Evolutionary conservation across 2,113 vertebrate species (phyloP).

Genomic region (Entosphenus tridentatus): DNA sequence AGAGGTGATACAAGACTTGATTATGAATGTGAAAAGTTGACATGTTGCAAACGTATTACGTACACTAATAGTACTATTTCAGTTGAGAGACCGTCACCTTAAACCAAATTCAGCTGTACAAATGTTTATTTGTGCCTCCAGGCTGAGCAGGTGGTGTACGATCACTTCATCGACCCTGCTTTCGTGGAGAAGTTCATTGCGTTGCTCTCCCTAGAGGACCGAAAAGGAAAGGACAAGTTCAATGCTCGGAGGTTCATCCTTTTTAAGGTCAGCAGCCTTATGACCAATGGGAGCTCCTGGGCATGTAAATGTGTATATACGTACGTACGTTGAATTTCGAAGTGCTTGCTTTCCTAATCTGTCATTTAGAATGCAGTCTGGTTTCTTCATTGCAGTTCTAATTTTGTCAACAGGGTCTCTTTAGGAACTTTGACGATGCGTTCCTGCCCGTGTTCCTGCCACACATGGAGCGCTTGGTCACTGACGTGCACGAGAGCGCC

Average conservation of each 20-base stretch:
- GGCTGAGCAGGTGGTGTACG: slow-evolving; percentile 74
- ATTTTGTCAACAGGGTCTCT: slow-evolving; percentile 41
- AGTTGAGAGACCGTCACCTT: not conserved
- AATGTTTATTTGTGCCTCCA: slow-evolving; percentile 17
- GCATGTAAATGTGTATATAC: no score
- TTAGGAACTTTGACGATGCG: slow-evolving; percentile 63
- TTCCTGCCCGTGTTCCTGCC: slow-evolving; percentile 58
- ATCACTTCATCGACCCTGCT: slow-evolving; percentile 69
- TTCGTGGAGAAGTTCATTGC: slow-evolving; percentile 79
- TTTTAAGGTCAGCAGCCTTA: slow-evolving; percentile 50
- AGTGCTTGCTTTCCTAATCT: not conserved
- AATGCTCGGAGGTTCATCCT: slow-evolving; percentile 86
- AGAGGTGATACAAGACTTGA: slow-evolving; percentile 31
- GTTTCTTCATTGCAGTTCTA: no score
- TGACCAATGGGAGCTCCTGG: no score
- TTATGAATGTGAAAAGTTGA: not conserved
- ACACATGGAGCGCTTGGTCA: slow-evolving; percentile 59
- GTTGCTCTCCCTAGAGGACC: slow-evolving; percentile 85
- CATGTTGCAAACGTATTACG: no score
- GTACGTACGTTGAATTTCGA: not conserved
- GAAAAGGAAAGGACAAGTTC: slow-evolving; percentile 96
- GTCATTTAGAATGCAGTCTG: not conserved
- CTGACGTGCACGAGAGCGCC: slow-evolving; percentile 71
- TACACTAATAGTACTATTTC: no score
- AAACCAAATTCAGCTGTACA: not conserved